Conservation (phyloP, 2,888 invertebrate species). For the Watsonalla cultraria region DNA sequence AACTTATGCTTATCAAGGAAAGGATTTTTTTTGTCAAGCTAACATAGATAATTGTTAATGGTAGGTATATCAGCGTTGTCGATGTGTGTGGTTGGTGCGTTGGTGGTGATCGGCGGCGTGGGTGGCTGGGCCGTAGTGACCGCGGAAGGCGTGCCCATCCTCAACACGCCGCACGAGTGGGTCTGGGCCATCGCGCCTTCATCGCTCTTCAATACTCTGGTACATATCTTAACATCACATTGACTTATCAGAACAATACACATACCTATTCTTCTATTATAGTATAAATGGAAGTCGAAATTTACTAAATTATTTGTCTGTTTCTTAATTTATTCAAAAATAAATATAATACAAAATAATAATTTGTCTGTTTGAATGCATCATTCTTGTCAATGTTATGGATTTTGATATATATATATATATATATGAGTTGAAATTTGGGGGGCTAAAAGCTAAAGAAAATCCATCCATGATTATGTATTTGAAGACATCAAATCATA, state of each 20-base stretch:
- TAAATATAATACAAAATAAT: too few species aligned
- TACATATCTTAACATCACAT: conserved; percentile 21
- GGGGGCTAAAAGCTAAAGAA: too few species aligned
- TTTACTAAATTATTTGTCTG: too few species aligned
- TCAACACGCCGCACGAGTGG: conserved; percentile 62
- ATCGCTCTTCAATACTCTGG: conserved; percentile 51
- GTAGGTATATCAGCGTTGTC: conserved; percentile 65
- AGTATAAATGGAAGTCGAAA: neutral
- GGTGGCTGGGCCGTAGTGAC: conserved; percentile 70
- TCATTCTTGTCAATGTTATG: neutral
- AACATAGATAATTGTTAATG: conserved; percentile 8
- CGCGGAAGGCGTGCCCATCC: conserved; percentile 58
- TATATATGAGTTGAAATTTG: too few species aligned
- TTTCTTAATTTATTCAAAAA: too few species aligned
- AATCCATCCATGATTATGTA: too few species aligned
- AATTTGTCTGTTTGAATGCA: too few species aligned
- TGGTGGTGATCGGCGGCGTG: conserved; percentile 63
- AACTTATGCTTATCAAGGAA: too few species aligned
- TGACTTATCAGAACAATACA: too few species aligned
- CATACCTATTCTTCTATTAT: too few species aligned
- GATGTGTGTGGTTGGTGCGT: conserved; percentile 51
- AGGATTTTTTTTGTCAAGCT: neutral
- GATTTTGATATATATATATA: too few species aligned
- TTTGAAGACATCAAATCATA: too few species aligned
- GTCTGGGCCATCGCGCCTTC: conserved; percentile 66